These are phyloP conservation scores for Dryocosmus kuriphilus DNA, from an alignment of 2,888 invertebrate species.

Conservation along the genomic window DNA sequence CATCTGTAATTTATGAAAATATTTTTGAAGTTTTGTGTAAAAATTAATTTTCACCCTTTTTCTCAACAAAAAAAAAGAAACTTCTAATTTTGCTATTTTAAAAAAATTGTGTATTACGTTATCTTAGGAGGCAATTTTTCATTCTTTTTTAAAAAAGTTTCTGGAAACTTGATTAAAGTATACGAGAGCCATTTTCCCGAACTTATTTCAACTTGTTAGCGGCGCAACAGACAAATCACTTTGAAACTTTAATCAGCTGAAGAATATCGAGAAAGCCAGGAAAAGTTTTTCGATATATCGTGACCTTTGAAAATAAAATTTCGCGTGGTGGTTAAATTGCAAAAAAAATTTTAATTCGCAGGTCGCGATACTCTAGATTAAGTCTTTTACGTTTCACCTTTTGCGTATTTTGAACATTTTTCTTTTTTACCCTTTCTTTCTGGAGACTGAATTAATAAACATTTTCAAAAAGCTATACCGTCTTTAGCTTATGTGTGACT, in stretches of 20 bases:
- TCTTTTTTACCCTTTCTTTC: no score
- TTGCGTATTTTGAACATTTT: background rate
- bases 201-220: slow-evolving; percentile 37
- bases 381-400: slow-evolving; percentile 5
- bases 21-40: no score
- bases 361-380: slow-evolving; percentile 11
- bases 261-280: slow-evolving; percentile 47
- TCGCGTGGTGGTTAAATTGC: slow-evolving; percentile 9
- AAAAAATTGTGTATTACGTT: background rate
- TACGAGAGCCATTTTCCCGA: slow-evolving; percentile 24
- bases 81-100: background rate
- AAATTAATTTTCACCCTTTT: no score
- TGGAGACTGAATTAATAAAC: no score
- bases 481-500: no score
- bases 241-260: slow-evolving; percentile 54
- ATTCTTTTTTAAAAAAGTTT: background rate
- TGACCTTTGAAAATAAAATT: slow-evolving; percentile 35
- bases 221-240: slow-evolving; percentile 48
- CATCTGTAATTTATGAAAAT: no score
- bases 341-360: slow-evolving; percentile 12
- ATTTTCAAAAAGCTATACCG: no score
- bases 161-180: slow-evolving; percentile 30
- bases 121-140: background rate
- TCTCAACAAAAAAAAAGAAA: no score
- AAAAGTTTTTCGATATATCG: slow-evolving; percentile 36